Evolutionary conservation across 1,140 invertebrate genomes (phyloP).

Genomic region (Drosophila mayri): DNA sequence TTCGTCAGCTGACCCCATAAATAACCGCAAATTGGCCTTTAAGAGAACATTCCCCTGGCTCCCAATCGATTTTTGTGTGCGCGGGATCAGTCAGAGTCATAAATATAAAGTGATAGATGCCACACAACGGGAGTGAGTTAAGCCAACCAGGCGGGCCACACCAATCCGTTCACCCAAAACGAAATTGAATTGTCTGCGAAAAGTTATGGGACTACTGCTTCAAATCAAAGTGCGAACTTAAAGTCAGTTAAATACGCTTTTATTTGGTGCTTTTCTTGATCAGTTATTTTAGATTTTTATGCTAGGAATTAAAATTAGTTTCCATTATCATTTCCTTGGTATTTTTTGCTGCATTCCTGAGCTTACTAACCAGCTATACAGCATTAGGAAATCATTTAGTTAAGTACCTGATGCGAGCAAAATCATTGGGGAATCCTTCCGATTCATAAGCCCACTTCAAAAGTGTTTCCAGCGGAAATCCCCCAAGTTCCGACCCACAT

Average conservation of each 20-base stretch:
- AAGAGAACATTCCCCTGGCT: constrained; percentile 62
- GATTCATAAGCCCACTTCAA: constrained; percentile 25
- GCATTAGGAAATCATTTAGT: constrained; percentile 25
- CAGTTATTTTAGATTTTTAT: too few species aligned
- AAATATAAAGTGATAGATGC: constrained; percentile 80
- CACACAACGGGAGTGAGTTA: constrained; percentile 17
- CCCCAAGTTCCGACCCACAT: constrained; percentile 30
- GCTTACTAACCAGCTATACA: background rate
- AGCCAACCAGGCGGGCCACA: background rate
- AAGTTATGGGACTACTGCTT: background rate
- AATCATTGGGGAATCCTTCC: constrained; percentile 20
- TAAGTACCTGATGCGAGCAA: constrained; percentile 7
- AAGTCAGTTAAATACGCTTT: background rate
- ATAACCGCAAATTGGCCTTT: constrained; percentile 82
- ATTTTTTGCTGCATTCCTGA: background rate
- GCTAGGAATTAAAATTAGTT: background rate
- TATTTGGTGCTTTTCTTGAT: background rate
- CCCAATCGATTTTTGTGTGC: constrained; percentile 43
- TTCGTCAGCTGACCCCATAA: constrained; percentile 79
- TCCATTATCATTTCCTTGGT: background rate
- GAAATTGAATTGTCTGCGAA: constrained; percentile 42
- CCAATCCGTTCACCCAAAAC: constrained; percentile 14
- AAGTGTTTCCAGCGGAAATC: constrained; percentile 18
- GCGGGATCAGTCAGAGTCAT: constrained; percentile 60
- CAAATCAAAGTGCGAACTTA: constrained; percentile 2